Base-by-base conservation (phyloP, 2,888 invertebrate genomes). In the Cremastobaeus sp. region DNA sequence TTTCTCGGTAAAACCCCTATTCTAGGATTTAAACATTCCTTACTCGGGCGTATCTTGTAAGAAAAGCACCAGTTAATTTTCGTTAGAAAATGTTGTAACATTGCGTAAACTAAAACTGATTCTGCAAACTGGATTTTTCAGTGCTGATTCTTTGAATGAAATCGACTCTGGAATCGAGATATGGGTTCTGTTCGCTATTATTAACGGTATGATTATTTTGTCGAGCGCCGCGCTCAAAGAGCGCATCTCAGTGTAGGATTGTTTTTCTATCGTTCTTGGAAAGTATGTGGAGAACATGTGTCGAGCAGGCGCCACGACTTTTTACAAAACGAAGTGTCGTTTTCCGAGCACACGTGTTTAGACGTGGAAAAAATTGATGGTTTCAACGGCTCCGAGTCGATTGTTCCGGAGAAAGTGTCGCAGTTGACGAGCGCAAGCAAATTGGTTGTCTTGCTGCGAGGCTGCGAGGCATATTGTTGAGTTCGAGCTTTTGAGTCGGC, bases 151-250 rank as follows among this genome's bases (percentile, higher is more conserved):
- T n/a, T n/a, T n/a, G n/a, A n/a, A n/a, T n/a, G n/a, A n/a, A n/a
- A n/a, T n/a, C n/a, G 1, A 12, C 14, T 12, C 14, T 14, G 8
- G 3, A 35, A 35, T 3, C 14, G 14, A 35, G 11, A 6, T 12
- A 14, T 35, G 1, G 14, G 35, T n/a, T n/a, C n/a, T n/a, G 8
- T 17, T 9, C 18, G 35, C 11, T 55, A 55, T 55, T 55, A 39
- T 41, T 55, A 48, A 60, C 48, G 20, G 15, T 18, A 5, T 15
- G 48, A 60, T 60, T 60, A 48, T 60, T 48, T 60, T 8, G 34
- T 15, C 11, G 30, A 9, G 15, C 1, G 8, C 39, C 62, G 21
- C 32, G 21, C 50, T n/a, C n/a, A n/a, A n/a, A 48, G 11, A 20
- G 20, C 14, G 17, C 28, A 48, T 48, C 6, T 39, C 47, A 15